Conservation (phyloP, 2,113 vertebrate species). For the Isichthys henryi region DNA sequence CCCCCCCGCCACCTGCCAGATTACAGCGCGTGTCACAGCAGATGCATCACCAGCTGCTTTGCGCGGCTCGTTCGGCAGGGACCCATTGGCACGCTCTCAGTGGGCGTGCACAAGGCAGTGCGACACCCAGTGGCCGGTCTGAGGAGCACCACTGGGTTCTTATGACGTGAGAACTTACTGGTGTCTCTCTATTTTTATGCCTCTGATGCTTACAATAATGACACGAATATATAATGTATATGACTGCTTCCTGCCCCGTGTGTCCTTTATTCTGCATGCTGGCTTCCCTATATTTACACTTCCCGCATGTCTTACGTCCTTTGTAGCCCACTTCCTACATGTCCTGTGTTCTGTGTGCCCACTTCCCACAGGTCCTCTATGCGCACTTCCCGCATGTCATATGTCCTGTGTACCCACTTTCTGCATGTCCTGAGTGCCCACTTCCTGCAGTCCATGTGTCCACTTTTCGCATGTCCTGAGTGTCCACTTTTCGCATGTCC, state of each 20-base stretch:
- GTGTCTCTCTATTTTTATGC: background rate
- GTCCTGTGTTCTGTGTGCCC: no score
- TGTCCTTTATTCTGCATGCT: background rate
- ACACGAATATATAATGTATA: background rate
- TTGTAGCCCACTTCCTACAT: no score
- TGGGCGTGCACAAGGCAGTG: background rate
- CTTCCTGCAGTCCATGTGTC: no score
- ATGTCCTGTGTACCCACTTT: no score
- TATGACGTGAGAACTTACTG: background rate
- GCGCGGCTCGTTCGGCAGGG: background rate
- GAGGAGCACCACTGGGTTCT: background rate
- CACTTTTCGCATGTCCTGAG: no score
- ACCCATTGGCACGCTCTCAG: background rate
- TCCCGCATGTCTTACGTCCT: background rate
- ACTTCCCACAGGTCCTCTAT: no score
- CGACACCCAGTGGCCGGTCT: background rate
- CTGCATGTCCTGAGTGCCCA: no score
- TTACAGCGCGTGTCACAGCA: background rate
- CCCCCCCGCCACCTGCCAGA: background rate
- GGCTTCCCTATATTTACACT: background rate
- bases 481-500: no score
- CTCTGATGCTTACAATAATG: background rate
- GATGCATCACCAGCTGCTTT: conserved; percentile 2
- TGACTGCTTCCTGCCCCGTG: background rate
- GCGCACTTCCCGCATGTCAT: no score